Evolutionary conservation across 1,140 invertebrate genomes (phyloP).

Genomic region (Drosophila ogumai): DNA sequence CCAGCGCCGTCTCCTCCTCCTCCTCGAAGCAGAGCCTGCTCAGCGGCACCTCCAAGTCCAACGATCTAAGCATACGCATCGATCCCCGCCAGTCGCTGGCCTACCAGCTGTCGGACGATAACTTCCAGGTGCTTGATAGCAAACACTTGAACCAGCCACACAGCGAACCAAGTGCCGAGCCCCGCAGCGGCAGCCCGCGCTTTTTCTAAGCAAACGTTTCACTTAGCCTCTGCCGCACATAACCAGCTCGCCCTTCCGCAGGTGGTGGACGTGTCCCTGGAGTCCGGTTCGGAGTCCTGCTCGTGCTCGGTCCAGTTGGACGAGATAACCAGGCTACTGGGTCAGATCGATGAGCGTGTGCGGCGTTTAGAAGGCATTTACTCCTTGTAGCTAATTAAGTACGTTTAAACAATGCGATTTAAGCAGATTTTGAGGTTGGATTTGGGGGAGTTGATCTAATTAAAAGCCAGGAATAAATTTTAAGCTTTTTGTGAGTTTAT

Average conservation of each 20-base stretch:
- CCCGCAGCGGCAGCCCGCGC: slow-evolving; percentile 8
- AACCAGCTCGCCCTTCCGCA: slow-evolving; percentile 62
- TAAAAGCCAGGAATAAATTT: not conserved
- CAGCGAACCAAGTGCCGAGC: not conserved
- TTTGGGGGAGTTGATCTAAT: not conserved
- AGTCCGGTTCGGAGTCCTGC: slow-evolving; percentile 58
- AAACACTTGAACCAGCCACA: slow-evolving; percentile 56
- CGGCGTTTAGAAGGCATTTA: slow-evolving; percentile 58
- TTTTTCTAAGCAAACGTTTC: slow-evolving; percentile 35
- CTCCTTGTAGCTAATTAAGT: slow-evolving; percentile 21
- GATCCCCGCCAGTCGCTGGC: slow-evolving; percentile 73
- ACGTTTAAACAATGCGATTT: not conserved
- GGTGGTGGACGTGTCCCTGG: slow-evolving; percentile 68
- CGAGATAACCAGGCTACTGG: slow-evolving; percentile 42
- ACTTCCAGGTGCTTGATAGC: slow-evolving; percentile 81
- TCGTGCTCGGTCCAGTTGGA: slow-evolving; percentile 55
- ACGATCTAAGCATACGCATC: slow-evolving; percentile 70
- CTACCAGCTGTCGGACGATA: slow-evolving; percentile 62
- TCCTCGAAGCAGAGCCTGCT: slow-evolving; percentile 27
- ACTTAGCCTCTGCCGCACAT: slow-evolving; percentile 22
- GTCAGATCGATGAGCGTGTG: slow-evolving; percentile 53
- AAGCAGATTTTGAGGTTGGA: not conserved
- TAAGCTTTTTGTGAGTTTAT: not conserved
- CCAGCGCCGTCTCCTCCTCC: slow-evolving; percentile 26
- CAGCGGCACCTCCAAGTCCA: slow-evolving; percentile 39